These are phyloP conservation scores for Cosmopolites sordidus DNA, from an alignment of 2,888 invertebrate species.

Conservation along the genomic window DNA sequence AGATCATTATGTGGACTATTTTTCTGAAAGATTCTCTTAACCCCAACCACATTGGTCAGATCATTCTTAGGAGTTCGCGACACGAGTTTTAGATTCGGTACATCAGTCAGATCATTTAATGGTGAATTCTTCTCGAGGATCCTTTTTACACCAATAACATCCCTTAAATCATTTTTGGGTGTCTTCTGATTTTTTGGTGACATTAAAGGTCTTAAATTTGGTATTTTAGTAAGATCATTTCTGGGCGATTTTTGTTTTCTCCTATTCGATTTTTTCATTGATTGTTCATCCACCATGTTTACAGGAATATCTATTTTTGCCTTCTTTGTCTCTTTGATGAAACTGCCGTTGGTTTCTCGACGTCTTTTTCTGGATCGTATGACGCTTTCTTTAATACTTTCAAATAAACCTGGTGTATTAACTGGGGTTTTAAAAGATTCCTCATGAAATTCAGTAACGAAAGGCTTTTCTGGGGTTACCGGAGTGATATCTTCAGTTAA, in stretches of 20 bases:
- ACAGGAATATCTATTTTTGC: conserved; percentile 4
- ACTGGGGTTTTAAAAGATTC: conserved; percentile 31
- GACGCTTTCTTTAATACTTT: conserved; percentile 29
- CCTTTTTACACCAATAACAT: conserved; percentile 32
- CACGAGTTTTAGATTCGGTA: conserved; percentile 24
- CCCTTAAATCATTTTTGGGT: conserved; percentile 30
- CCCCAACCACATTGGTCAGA: conserved; percentile 28
- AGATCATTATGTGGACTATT: conserved; percentile 28
- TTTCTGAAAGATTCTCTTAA: conserved; percentile 32
- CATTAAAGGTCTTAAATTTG: conserved; percentile 18
- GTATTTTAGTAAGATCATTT: conserved; percentile 28
- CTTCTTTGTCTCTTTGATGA: conserved; percentile 9
- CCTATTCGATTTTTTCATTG: background rate
- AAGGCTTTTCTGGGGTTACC: conserved; percentile 24
- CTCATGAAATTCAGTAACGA: conserved; percentile 15
- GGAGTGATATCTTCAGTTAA: conserved; percentile 33
- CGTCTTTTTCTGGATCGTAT: conserved; percentile 29
- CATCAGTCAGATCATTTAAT: conserved; percentile 26
- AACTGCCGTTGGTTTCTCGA: conserved; percentile 24
- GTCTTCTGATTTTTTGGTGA: conserved; percentile 26
- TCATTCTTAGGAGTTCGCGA: conserved; percentile 30
- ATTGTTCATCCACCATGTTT: background rate
- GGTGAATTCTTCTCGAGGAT: conserved; percentile 6
- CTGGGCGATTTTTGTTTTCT: conserved; percentile 27
- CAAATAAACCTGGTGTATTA: conserved; percentile 33